Percentiles rank a stretch among this genome's conserved stretches.
phyloP scores from a whole-genome alignment of 2,888 invertebrate species.

The Cryptocephalus primarius region DNA sequence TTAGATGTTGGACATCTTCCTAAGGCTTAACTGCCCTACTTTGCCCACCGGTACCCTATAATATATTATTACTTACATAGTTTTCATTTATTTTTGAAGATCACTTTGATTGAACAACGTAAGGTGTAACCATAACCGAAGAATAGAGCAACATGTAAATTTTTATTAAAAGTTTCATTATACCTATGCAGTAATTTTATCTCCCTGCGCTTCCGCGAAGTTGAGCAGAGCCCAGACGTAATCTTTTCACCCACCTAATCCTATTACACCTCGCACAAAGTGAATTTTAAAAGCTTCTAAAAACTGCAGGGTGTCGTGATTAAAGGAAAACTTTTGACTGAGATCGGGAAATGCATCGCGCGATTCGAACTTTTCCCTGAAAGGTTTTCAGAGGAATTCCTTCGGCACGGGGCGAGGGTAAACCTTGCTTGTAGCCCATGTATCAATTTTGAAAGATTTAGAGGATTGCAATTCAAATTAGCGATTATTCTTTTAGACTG shows the following conservation, averaged over 20 bases:
- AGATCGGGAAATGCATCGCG: slow-evolving; percentile 18
- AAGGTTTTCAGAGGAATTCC: background rate
- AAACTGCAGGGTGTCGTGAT: slow-evolving; percentile 20
- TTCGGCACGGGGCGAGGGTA: slow-evolving; percentile 2
- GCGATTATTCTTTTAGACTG: slow-evolving; percentile 27
- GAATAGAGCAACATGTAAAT: too few relatives aligned
- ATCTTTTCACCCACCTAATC: slow-evolving; percentile 24
- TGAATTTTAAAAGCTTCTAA: slow-evolving; percentile 27
- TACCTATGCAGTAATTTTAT: too few relatives aligned
- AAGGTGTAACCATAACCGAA: too few relatives aligned
- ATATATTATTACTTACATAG: too few relatives aligned
- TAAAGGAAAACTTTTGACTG: slow-evolving; percentile 28
- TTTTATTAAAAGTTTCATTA: too few relatives aligned
- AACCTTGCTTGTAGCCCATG: slow-evolving; percentile 17
- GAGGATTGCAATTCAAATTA: slow-evolving; percentile 35
- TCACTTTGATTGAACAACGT: too few relatives aligned
- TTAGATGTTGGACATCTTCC: too few relatives aligned
- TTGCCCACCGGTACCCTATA: too few relatives aligned
- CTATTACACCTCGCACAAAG: slow-evolving; percentile 23
- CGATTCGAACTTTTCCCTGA: background rate
- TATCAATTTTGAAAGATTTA: slow-evolving; percentile 36
- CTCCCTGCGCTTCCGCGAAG: too few relatives aligned
- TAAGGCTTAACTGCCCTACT: too few relatives aligned
- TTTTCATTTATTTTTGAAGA: too few relatives aligned
- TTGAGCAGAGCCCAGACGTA: slow-evolving; percentile 9